Evolutionary conservation across 2,888 invertebrate species (phyloP), one percentile per base, ranked within the genome.

Genomic region (Noctua comes): DNA sequence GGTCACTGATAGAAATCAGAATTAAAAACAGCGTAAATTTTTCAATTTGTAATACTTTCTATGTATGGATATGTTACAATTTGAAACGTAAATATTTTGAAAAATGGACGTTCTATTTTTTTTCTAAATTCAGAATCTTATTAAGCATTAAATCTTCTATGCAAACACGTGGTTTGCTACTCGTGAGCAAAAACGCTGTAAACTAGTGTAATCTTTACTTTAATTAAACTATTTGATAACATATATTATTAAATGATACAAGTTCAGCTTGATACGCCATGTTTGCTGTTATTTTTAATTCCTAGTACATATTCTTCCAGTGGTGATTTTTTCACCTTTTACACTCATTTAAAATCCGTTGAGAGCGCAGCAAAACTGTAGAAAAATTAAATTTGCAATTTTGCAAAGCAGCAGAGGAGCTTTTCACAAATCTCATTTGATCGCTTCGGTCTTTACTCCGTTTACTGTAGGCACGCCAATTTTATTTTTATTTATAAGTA

Each of bases 341-440:
- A 82, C 89, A 81, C 87, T 89, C 87, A 85, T 91, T 91, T 88
- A 85, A 85, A 91, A 92, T 78, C 87, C 84, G 76, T 86, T 73
- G 84, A 82, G 84, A 89, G 82, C 83, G 86, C 86, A 79, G 86
- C 81, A 90, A 88, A 89, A 90, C 88, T 86, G 76, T 80, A 79
- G 87, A 90, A 91, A 92, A 93, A 92, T 90, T 90, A 85, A 91
- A 91, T 92, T 88, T 90, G 89, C 90, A 89, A 90, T 91, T 91
- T 88, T 85, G 86, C 88, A 84, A 88, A 85, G 87, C 90, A 88
- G 85, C 86, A 74, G 86, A 87, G 82, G 86, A 87, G 87, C 89
- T 91, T 77, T 89, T 88, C 84, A 87, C 89, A 91, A 93, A 92
- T 93, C 91, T 90, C 81, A 89, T 93, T 93, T 90, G 81, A 90